These are phyloP conservation scores for Nymphalis c-album DNA, from an alignment of 2,888 invertebrate genomes.

Conservation along the genomic window DNA sequence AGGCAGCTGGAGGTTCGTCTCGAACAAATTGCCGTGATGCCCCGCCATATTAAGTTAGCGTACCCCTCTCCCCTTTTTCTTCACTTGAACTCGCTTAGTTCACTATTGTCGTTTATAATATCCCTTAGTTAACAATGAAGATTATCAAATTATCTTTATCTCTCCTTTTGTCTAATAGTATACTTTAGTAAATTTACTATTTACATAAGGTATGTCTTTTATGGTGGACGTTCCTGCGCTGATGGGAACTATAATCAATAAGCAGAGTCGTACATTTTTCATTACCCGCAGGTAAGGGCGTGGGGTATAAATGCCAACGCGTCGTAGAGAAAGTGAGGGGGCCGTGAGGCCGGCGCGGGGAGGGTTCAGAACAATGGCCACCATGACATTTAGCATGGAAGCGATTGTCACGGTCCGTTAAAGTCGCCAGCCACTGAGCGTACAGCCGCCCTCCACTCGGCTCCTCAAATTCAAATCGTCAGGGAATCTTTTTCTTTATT, in stretches of 20 bases:
- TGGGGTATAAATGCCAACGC: slow-evolving; percentile 71
- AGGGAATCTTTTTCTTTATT: slow-evolving; percentile 49
- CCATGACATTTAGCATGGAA: slow-evolving; percentile 81
- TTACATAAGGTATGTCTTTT: slow-evolving; percentile 1
- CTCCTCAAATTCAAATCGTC: slow-evolving; percentile 62
- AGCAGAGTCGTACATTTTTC: slow-evolving; percentile 62
- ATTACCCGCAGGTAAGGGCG: slow-evolving; percentile 65
- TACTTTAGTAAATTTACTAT: too few species aligned
- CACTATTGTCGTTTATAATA: slow-evolving; percentile 60
- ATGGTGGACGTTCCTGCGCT: not conserved
- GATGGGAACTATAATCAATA: slow-evolving; percentile 54
- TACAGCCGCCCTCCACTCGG: slow-evolving; percentile 64
- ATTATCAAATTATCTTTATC: slow-evolving; percentile 35
- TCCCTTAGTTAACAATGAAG: slow-evolving; percentile 54
- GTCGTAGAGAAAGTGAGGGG: slow-evolving; percentile 61
- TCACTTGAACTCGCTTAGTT: slow-evolving; percentile 49
- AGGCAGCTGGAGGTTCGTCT: slow-evolving; percentile 70
- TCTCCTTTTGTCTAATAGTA: too few species aligned
- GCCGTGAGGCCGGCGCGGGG: slow-evolving; percentile 49
- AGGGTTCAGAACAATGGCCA: slow-evolving; percentile 73
- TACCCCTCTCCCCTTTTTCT: slow-evolving; percentile 49
- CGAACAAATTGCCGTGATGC: slow-evolving; percentile 79
- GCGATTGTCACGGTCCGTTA: slow-evolving; percentile 78
- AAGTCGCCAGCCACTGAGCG: slow-evolving; percentile 68
- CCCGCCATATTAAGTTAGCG: slow-evolving; percentile 77